Evolutionary conservation across 2,113 vertebrate genomes (phyloP), one percentile per base, ranked within the genome.

Genomic region (Atherinomorus stipes): DNA sequence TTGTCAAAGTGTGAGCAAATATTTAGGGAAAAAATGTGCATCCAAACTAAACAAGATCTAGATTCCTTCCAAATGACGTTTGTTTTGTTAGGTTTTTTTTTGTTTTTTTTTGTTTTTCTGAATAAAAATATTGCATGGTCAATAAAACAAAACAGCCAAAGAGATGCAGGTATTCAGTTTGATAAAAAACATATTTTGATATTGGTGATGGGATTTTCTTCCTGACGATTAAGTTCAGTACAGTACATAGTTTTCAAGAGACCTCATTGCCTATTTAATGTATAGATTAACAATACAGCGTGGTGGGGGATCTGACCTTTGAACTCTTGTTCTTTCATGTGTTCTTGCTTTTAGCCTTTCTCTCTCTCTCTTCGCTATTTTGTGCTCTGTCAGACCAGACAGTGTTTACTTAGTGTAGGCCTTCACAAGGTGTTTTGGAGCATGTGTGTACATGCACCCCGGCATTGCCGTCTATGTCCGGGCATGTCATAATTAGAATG

Each of bases 401-500:
- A 80, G 67, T 90, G 85, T 93, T 93, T 92, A 81, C 81, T 84
- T 83, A 88, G 88, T 81, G 88, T 74, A 70, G 91, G 88, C 91
- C 91, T 92, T 89, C 79, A 83, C 78, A 85, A 90, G 89, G 91
- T 89, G 89, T 89, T 88, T 79, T 38, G 34, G 57, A 89, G 88
- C 95, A 49, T 93, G 95, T 91, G 92, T 75, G 76, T 91, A 91
- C 95, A 91, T 91, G 95, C 38, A 64, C 74, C 84, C 81, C 81
- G 58, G 85, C 88, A 90, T 92, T 91, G 87, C 88, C 4, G 93
- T 93, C 91, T 89, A 87, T 71, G 93, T 94, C 92, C 60, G 58
- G 94, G 89, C 94, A 90, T 93, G 94, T 81, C 91, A 87, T 88
- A 87, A 95, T 96, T 88, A 94, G 91, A 94, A 92, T 86, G 83